These are phyloP conservation scores for Noctilio leporinus DNA, from an alignment of 2,113 vertebrate genomes.

Conservation along the genomic window DNA sequence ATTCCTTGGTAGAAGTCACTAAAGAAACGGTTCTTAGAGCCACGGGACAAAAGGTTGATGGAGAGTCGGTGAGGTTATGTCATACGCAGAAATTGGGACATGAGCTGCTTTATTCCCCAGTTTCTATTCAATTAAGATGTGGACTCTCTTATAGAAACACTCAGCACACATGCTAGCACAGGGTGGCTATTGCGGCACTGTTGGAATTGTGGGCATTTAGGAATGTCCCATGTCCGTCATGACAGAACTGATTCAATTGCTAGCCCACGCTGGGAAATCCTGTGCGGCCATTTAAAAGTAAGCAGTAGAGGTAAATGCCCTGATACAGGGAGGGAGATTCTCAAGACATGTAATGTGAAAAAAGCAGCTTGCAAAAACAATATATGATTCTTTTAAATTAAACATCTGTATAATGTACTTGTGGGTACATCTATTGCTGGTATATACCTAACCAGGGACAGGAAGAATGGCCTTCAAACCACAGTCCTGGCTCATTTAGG, in stretches of 20 bases:
- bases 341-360: background rate
- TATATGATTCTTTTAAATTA: background rate
- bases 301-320: background rate
- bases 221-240: background rate
- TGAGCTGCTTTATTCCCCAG: background rate
- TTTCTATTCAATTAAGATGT: background rate
- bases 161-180: background rate
- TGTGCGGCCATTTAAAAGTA: background rate
- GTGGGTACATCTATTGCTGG: fast-evolving
- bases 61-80: background rate
- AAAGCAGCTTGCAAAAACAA: background rate
- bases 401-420: background rate
- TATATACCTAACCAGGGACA: background rate
- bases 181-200: background rate
- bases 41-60: background rate
- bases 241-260: background rate
- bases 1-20: background rate
- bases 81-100: fast-evolving
- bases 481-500: background rate
- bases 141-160: background rate
- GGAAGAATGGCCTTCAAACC: background rate
- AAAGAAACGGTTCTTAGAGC: background rate
- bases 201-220: background rate
- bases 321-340: background rate
- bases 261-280: background rate